These are phyloP conservation scores for Formica selysi DNA, from an alignment of 1,140 invertebrate species.

Conservation along the genomic window DNA sequence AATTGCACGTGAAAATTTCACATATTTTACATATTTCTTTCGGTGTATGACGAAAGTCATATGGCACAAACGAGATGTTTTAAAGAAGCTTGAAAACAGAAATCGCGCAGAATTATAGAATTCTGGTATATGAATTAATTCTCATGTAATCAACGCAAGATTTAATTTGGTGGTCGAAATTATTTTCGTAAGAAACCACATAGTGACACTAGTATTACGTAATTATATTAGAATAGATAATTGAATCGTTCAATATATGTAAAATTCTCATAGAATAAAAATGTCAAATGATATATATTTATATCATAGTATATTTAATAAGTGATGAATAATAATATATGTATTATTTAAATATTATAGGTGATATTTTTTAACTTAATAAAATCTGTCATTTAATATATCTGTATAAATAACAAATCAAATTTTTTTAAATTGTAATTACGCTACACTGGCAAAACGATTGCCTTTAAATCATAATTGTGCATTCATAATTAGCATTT, in stretches of 20 bases:
- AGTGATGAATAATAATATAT: no score
- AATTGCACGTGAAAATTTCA: conserved; percentile 29
- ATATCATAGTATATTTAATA: background rate
- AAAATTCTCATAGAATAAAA: background rate
- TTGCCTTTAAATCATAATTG: background rate
- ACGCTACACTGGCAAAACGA: no score
- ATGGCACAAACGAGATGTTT: background rate
- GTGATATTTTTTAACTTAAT: background rate
- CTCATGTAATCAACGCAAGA: background rate
- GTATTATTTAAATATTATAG: no score
- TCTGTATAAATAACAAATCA: no score
- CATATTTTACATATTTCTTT: background rate
- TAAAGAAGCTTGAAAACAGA: background rate
- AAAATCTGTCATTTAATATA: background rate
- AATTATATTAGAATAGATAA: background rate
- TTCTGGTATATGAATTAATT: background rate
- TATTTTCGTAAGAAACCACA: background rate
- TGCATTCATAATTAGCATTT: background rate
- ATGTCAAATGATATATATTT: background rate
- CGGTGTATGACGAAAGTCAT: background rate
- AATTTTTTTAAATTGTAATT: background rate
- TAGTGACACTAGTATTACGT: background rate
- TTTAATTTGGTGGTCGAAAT: background rate
- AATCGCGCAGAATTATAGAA: background rate
- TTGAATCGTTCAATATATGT: background rate